Base-by-base conservation (phyloP, 2,113 vertebrate species). In the Noturus placidus region DNA sequence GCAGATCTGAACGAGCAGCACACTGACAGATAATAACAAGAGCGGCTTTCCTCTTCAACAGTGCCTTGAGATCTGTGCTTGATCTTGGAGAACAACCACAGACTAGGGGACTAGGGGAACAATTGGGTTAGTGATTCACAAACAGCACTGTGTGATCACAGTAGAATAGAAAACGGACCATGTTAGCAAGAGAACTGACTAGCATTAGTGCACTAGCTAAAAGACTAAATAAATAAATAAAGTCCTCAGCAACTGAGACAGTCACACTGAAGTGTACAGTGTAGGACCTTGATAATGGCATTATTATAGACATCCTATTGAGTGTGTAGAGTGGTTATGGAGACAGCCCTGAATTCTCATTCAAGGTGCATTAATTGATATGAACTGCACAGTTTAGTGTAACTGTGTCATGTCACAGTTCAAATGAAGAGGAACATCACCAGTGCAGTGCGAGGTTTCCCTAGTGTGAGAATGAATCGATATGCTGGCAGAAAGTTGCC, bases 351-450 rank as follows among this genome's bases (percentile, higher is more conserved):
- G 2, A 5, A 54, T 54, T 80, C 52, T 57, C 3, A 54, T 1
- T 25, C 35, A 25, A 25, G 70, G 25, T 25, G 70, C 10, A 15
- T 25, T 42, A 22, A 11, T 50, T 56, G n/a, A 79, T 17, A 14
- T 19, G 50, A 79, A 19, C 27, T 19, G 8, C n/a, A n/a, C 46
- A 67, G 13, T 67, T 30, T 30, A 72, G 19, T 20, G 69, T 22
- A 38, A 33, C n/a, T 2, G 7, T 33, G n/a, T 17, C 15, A 54
- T 77, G 59, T 70, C 63, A 57, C 5, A 0, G 13, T 46, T n/a
- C n/a, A 88, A 91, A 92, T 65, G 84, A 89, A 94, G 93, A 94
- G 92, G 91, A 93, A 94, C 91, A 91, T 91, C 88, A 93, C 90
- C 83, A 52, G 82, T 93, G 88, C 93, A 92, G 91, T 89, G 92